These are phyloP conservation scores for Sarcophaga subvicina DNA, from an alignment of 2,888 invertebrate species.

Conservation along the genomic window DNA sequence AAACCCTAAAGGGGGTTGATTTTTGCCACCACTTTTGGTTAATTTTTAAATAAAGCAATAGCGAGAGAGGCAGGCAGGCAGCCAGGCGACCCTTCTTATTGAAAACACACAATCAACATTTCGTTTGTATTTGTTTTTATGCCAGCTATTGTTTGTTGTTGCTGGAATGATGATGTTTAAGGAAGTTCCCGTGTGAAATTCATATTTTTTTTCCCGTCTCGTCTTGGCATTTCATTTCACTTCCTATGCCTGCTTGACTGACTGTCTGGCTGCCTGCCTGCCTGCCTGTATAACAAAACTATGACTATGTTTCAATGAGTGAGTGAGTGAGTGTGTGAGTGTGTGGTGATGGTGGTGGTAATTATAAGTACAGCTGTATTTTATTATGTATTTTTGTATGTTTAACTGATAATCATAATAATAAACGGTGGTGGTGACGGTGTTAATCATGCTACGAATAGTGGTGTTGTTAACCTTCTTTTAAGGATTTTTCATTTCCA, in stretches of 20 bases:
- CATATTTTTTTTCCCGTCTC: conserved; percentile 42
- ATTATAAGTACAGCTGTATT: conserved; percentile 44
- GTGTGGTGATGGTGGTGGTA: conserved; percentile 35
- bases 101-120: no score
- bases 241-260: neutral
- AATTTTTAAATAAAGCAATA: conserved; percentile 23
- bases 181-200: conserved; percentile 68
- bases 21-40: conserved; percentile 67
- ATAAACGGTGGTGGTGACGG: conserved; percentile 56
- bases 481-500: conserved; percentile 27
- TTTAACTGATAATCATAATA: conserved; percentile 4
- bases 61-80: no score
- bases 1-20: conserved; percentile 61
- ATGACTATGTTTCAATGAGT: neutral
- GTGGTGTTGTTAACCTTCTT: conserved; percentile 35
- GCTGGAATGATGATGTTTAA: neutral
- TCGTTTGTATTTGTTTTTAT: conserved; percentile 36
- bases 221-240: neutral
- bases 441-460: conserved; percentile 15
- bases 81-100: no score
- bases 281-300: neutral
- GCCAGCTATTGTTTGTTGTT: conserved; percentile 55
- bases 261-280: neutral
- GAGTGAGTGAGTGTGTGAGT: neutral
- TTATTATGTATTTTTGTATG: conserved; percentile 39